Percentiles rank a stretch among this genome's conserved stretches.
Evolutionary conservation across 2,797 vertebrate species (phyloP).

Genomic region (Coracias cyanogaster): DNA sequence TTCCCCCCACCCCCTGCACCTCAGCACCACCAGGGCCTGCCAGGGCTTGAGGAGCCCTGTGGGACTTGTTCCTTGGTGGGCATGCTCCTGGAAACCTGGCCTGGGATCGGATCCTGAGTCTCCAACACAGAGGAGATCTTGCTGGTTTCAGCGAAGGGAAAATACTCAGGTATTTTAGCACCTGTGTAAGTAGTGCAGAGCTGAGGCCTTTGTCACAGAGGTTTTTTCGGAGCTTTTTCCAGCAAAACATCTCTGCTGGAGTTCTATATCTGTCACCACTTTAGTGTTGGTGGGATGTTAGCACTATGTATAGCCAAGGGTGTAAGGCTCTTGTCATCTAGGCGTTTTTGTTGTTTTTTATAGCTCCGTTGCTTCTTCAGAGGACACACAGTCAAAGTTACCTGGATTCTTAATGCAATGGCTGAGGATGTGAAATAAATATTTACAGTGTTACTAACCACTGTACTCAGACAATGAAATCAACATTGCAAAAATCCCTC

Average conservation of each 20-base stretch:
- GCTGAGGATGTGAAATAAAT: not conserved
- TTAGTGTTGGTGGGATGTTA: not conserved
- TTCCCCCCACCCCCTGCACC: not conserved
- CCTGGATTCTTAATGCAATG: no score
- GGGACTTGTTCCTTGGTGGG: not conserved
- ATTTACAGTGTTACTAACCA: rapidly evolving
- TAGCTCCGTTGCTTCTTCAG: rapidly evolving
- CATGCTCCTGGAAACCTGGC: rapidly evolving
- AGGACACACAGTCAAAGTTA: not conserved
- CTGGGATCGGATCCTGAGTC: not conserved
- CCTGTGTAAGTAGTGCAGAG: not conserved
- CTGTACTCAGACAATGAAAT: not conserved
- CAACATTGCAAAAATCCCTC: rapidly evolving
- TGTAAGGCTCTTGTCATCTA: rapidly evolving
- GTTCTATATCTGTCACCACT: not conserved
- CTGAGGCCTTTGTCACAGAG: not conserved
- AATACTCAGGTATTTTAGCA: not conserved
- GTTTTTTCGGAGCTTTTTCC: not conserved
- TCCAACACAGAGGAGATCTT: rapidly evolving
- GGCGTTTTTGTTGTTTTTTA: not conserved
- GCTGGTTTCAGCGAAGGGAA: not conserved
- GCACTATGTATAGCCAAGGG: not conserved
- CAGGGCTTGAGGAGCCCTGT: not conserved
- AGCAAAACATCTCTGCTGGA: not conserved
- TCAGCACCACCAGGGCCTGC: not conserved